Conservation (phyloP, 2,797 vertebrate genomes). For the Spatula clypeata region DNA sequence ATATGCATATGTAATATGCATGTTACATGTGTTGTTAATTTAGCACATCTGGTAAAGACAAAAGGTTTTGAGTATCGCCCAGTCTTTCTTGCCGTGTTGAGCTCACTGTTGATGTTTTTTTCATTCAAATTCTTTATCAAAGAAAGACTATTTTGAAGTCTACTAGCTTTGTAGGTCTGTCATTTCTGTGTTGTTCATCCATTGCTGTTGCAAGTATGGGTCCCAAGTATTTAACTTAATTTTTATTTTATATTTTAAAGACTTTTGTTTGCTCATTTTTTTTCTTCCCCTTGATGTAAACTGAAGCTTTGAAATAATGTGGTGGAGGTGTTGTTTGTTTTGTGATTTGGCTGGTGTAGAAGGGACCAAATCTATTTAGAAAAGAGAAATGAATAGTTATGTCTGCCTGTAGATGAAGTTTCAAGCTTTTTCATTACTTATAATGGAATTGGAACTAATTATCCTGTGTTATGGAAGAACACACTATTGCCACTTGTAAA, state of each 20-base stretch:
- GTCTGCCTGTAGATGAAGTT: neutral
- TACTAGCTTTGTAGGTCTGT: neutral
- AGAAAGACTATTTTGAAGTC: neutral
- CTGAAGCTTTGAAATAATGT: neutral
- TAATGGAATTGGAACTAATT: neutral
- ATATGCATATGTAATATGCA: no score
- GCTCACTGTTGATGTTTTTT: neutral
- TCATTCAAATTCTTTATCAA: neutral
- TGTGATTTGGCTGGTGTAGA: neutral
- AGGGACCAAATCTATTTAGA: neutral
- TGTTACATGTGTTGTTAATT: neutral
- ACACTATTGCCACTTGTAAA: neutral
- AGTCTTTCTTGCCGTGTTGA: neutral
- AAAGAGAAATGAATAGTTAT: neutral
- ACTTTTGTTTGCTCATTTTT: neutral
- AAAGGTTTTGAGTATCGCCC: neutral
- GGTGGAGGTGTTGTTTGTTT: accelerated
- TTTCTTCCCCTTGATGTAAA: neutral
- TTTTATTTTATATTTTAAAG: neutral
- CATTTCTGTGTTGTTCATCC: neutral
- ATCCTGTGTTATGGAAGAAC: neutral
- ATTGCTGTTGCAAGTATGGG: neutral
- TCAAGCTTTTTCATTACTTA: neutral
- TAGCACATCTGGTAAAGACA: neutral
- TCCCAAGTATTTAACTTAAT: neutral